Base-by-base conservation (phyloP, 2,113 vertebrate genomes). In the Peromyscus californicus region DNA sequence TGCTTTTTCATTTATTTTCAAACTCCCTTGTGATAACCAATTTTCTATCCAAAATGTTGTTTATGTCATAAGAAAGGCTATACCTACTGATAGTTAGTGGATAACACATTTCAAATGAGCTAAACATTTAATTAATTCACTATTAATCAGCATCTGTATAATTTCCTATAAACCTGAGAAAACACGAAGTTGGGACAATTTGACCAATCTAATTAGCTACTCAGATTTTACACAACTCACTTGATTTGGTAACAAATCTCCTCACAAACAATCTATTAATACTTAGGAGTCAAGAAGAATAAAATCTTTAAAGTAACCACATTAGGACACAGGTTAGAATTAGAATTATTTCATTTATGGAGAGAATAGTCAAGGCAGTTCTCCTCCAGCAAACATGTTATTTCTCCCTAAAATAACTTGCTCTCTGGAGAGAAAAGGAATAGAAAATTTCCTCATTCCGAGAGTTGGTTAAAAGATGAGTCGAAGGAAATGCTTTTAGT, bases 401-500 rank as follows among this genome's bases (percentile, higher is more conserved):
- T 97, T 92, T 94, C 36, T 89, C 36, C 72, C 51, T 90, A 75
- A 96, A 97, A 92, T 91, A 93, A 87, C 48, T 86, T 94, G 48
- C 83, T 87, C 97, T 97, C 78, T 93, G 33, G 67, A 91, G 42
- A 48, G 80, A 69, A 97, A 97, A 84, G 91, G n/a, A 93, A 86
- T 79, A 95, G 90, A 94, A 72, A 85, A 70, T 87, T 79, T n/a
- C 61, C 22, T 61, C 63, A 33, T 88, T 86, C 59, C 26, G 61
- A 88, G 90, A 91, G 72, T 39, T 94, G 91, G 74, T 91, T 93
- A 83, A 97, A 96, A 97, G 91, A 45, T 93, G 48, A 95, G 39
- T 88, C 89, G 39, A 78, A 94, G 82, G 59, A 48, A 96, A 94
- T 84, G 91, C 93, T 97, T 96, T 97, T 80, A 94, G 69, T 88